These are phyloP conservation scores for Aselliscus stoliczkanus DNA, from an alignment of 2,797 vertebrate genomes.

Conservation along the genomic window DNA sequence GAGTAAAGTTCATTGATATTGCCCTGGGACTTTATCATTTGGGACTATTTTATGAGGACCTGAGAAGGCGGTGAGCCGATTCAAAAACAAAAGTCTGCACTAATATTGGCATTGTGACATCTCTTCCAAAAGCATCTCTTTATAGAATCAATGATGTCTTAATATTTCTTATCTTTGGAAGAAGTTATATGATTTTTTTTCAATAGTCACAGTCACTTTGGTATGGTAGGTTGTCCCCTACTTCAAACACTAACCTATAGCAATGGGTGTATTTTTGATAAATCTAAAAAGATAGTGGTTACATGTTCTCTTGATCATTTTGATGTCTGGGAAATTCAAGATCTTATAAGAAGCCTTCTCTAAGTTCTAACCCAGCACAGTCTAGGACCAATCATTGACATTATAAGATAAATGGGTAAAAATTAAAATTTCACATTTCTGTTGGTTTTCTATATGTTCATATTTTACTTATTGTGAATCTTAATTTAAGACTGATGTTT, in stretches of 20 bases:
- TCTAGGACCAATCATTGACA: neutral
- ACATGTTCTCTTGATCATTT: neutral
- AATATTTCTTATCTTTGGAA: neutral
- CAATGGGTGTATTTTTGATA: neutral
- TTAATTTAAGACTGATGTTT: neutral
- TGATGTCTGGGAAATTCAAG: neutral
- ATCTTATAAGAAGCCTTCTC: neutral
- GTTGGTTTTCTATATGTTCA: neutral
- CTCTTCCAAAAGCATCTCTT: neutral
- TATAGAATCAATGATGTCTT: neutral
- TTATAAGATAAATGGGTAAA: neutral
- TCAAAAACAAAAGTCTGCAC: slow-evolving; percentile 8
- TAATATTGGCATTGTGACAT: neutral
- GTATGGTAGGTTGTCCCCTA: neutral
- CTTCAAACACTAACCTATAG: neutral
- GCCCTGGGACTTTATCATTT: slow-evolving; percentile 1
- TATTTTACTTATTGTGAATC: neutral
- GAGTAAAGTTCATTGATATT: slow-evolving; percentile 5
- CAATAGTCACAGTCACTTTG: neutral
- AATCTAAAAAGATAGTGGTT: neutral
- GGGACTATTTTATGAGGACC: neutral
- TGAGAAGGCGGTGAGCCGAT: neutral
- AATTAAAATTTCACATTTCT: neutral
- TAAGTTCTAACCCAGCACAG: neutral
- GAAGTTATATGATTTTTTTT: neutral